These are phyloP conservation scores for Catharus bicknelli DNA, from an alignment of 2,113 vertebrate species.

Conservation along the genomic window DNA sequence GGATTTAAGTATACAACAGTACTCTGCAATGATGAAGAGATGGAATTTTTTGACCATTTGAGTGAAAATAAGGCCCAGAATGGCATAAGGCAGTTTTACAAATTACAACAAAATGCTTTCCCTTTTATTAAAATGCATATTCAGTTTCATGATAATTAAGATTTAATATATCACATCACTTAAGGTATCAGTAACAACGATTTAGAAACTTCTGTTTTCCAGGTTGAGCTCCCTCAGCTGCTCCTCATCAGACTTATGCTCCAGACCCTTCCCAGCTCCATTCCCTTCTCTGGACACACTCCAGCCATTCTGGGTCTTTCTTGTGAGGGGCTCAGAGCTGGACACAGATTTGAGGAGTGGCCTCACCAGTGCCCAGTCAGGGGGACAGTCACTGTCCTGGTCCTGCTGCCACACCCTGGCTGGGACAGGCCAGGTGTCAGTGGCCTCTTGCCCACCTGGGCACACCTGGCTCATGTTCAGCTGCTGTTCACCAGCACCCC, in stretches of 20 bases:
- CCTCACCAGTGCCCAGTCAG: neutral
- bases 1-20: neutral
- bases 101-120: fast-evolving
- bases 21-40: neutral
- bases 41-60: neutral
- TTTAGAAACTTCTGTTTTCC: neutral
- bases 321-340: fast-evolving
- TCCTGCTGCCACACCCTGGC: neutral
- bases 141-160: neutral
- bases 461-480: neutral
- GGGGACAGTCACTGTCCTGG: neutral
- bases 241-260: neutral
- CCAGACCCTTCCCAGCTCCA: fast-evolving
- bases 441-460: neutral
- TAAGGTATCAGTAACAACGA: neutral
- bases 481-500: neutral
- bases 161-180: neutral
- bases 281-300: neutral
- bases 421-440: neutral
- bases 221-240: fast-evolving
- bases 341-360: neutral
- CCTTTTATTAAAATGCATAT: neutral
- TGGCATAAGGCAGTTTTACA: fast-evolving
- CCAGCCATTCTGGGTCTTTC: neutral
- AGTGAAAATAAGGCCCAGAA: neutral